Base-by-base conservation (phyloP, 2,113 vertebrate genomes). In the Hippoglossus stenolepis region DNA sequence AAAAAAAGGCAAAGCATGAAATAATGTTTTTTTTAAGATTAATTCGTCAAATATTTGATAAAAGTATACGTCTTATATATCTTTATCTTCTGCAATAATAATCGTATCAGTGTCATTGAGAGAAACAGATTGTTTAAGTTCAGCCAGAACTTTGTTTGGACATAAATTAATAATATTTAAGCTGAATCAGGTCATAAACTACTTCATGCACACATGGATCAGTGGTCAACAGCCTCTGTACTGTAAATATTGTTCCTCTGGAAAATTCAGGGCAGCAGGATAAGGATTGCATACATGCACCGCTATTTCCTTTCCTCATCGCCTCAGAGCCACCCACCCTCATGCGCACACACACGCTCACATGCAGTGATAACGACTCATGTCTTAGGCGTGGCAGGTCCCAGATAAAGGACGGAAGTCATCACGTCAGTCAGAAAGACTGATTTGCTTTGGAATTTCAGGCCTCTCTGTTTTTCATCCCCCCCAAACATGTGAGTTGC, bases 281-380 rank as follows among this genome's bases (percentile, higher is more conserved):
- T 80, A 73, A 74, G 12, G 28, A 47, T 5, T 51, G 18, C 79
- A 85, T 73, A 18, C 17, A 85, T 87, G 45, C 63, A 75, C 69
- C 72, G 35, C 91, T 86, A 87, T 85, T 89, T 88, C 45, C 87
- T 88, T 87, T 89, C 83, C 83, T 85, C 60, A 77, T 77, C 82
- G 43, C 64, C 40, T 83, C 65, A 77, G 64, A 61, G 23, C 65
- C 80, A 66, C 40, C 15, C 70, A 73, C 26, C 65, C 65, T 53
- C 40, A 51, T 11, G 28, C 53, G 54, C 40, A 31, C 31, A 23
- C 51, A 53, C 51, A 53, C 20, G 1, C 51, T n/a, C 51, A 82
- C 61, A 73, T 31, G 56, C 17, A 65, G 56, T 64, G 26, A 86
- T 84, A 81, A 89, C 69, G 47, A 47, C 69, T 84, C 80, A 88